These are phyloP conservation scores for Dolichopus griseipennis DNA, from an alignment of 2,888 invertebrate genomes.

Conservation along the genomic window DNA sequence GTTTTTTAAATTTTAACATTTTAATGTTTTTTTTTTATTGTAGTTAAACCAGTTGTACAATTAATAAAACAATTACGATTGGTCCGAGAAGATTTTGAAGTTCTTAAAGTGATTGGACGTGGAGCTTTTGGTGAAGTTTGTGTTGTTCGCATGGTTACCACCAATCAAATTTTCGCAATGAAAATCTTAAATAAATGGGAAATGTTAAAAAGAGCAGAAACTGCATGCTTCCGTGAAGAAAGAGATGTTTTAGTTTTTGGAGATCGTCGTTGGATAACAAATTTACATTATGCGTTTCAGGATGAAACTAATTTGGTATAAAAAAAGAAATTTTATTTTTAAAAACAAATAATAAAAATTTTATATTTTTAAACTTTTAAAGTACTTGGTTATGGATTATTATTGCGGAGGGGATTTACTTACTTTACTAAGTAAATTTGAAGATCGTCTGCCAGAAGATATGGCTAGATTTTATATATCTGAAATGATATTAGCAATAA, in stretches of 20 bases:
- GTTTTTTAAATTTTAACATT: conserved; percentile 17
- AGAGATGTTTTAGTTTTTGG: conserved; percentile 96
- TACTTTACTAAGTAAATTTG: conserved; percentile 95
- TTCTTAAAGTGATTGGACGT: conserved; percentile 94
- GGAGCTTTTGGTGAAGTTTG: conserved; percentile 99
- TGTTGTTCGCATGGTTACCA: conserved; percentile 72
- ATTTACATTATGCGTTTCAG: conserved; percentile 98
- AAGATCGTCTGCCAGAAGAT: conserved; percentile 95
- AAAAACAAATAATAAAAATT: conserved; percentile 4
- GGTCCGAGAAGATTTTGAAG: conserved; percentile 92
- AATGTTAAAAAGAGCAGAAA: conserved; percentile 94
- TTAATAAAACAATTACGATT: conserved; percentile 80
- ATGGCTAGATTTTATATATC: conserved; percentile 97
- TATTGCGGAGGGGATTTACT: conserved; percentile 98
- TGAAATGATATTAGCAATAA: conserved; percentile 97
- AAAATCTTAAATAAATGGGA: conserved; percentile 99
- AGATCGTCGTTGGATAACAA: conserved; percentile 96
- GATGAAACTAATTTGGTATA: conserved; percentile 85
- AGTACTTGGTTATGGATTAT: conserved; percentile 99
- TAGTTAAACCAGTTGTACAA: conserved; percentile 82
- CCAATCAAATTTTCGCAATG: conserved; percentile 85
- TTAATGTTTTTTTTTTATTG: conserved; percentile 22
- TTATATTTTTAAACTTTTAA: conserved; percentile 29
- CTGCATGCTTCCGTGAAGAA: conserved; percentile 91
- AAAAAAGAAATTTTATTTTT: background rate